Evolutionary conservation across 1,140 invertebrate species (phyloP), one percentile per base, ranked within the genome.

Genomic region (Drosophila arizonae): DNA sequence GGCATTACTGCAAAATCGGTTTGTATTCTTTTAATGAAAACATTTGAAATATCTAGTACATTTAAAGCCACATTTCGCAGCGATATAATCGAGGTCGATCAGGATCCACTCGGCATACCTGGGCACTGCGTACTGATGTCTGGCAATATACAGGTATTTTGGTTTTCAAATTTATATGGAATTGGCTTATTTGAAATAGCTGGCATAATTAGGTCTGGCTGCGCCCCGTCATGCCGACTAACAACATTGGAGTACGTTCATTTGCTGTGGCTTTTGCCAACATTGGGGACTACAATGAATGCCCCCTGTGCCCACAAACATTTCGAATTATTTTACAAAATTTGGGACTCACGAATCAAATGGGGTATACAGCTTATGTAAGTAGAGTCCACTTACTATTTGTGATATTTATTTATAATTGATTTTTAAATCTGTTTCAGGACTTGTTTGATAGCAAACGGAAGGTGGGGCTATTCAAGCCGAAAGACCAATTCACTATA

Each of bases 71-170:
- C 9, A 6, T 21, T 6, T 50, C 75, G 98, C 92, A 95, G 95
- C 79, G 96, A 97, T 90, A 96, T 99, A 60, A 99, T 99, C 63
- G 96, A 95, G 21, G 95, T 99, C 1, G 97, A 99, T 92, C 98
- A 99, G 92, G 98, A 99, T 51, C 15, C 26, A 1, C 58, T 81
- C 4, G 81, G 81, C 3, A 45, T 64, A 45, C 15, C 77, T 2
- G 81, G 81, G 6, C 17, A 48, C 24, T 33, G 41, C 2, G 15
- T 60, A 8, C n/a, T 48, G 6, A 21, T 8, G 0, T 10, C 4
- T 0, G 11, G 1, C 33, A 69, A 54, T 9, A 15, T 78, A 0
- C 63, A 81, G 60, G 77, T 77, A 46, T 46, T 15, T 17, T 2
- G 46, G 13, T 26, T 2, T 39, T 33, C 4, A 10, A 10, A 30